These are phyloP conservation scores for Dasysyrphus albostriatus DNA, from an alignment of 2,888 invertebrate species.

Conservation along the genomic window DNA sequence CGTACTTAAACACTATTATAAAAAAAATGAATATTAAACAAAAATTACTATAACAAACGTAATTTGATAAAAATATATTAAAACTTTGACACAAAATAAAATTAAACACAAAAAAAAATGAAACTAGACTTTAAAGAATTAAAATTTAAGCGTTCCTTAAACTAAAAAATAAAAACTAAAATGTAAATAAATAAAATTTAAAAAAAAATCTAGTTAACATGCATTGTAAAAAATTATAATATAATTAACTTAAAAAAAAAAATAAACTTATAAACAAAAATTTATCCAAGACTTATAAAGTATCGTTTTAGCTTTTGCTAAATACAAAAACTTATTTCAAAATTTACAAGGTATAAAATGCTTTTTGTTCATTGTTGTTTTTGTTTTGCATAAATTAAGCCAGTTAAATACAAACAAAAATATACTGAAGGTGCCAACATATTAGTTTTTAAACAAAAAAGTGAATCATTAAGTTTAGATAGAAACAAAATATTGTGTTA, in stretches of 20 bases:
- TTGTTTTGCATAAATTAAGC: slow-evolving; percentile 36
- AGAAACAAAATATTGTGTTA: slow-evolving; percentile 31
- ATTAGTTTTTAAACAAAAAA: slow-evolving; percentile 29
- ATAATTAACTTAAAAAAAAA: neutral
- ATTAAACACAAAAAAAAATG: slow-evolving; percentile 3
- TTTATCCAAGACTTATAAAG: slow-evolving; percentile 31
- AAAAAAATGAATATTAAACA: neutral
- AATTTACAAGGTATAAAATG: slow-evolving; percentile 19
- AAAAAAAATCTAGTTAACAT: neutral
- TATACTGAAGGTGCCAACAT: slow-evolving; percentile 58
- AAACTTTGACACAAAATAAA: slow-evolving; percentile 33
- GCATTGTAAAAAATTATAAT: slow-evolving; percentile 12
- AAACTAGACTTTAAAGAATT: neutral
- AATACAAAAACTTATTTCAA: slow-evolving; percentile 19
- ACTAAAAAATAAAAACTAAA: neutral
- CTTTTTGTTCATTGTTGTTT: slow-evolving; percentile 19
- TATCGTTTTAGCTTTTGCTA: slow-evolving; percentile 41
- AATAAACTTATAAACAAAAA: slow-evolving; percentile 2
- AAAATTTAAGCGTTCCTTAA: slow-evolving; percentile 17
- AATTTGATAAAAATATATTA: neutral
- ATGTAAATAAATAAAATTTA: slow-evolving; percentile 5
- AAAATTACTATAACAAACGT: neutral
- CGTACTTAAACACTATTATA: slow-evolving; percentile 20
- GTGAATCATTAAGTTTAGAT: slow-evolving; percentile 51
- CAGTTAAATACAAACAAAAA: slow-evolving; percentile 8